Conservation (phyloP, 2,797 vertebrate genomes). For the Fringilla coelebs region DNA sequence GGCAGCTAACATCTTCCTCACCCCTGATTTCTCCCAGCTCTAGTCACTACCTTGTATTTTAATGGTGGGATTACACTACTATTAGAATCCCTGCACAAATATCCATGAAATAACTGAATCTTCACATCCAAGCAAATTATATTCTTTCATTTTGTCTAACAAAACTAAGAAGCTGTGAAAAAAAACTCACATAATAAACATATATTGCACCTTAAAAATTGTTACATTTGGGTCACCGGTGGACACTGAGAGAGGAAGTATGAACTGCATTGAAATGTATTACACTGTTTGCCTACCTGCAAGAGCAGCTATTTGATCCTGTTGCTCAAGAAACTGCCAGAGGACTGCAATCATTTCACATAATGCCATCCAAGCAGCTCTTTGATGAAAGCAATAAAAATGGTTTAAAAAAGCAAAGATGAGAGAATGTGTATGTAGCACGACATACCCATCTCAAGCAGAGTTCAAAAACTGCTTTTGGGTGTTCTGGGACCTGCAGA, state of each 20-base stretch:
- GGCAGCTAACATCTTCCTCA: neutral
- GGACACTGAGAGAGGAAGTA: neutral
- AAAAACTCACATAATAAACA: neutral
- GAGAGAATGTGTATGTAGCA: neutral
- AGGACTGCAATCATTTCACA: neutral
- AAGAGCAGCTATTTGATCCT: neutral
- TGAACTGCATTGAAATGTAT: fast-evolving
- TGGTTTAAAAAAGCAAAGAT: neutral
- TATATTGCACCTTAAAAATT: neutral
- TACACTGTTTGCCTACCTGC: neutral
- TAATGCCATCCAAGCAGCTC: neutral
- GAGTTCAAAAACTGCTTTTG: neutral
- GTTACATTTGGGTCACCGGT: neutral
- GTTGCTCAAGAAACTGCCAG: neutral
- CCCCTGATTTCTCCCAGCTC: neutral
- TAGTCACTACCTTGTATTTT: neutral
- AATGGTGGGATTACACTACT: neutral
- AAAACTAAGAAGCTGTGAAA: neutral
- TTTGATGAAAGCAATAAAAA: neutral
- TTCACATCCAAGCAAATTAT: neutral
- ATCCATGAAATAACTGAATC: neutral
- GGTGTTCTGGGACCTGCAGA: neutral
- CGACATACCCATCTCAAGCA: neutral
- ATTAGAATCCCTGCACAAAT: neutral
- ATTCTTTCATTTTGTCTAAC: neutral